phyloP scores from a whole-genome alignment of 2,797 vertebrate genomes.

The Sorex maritimensis region DNA sequence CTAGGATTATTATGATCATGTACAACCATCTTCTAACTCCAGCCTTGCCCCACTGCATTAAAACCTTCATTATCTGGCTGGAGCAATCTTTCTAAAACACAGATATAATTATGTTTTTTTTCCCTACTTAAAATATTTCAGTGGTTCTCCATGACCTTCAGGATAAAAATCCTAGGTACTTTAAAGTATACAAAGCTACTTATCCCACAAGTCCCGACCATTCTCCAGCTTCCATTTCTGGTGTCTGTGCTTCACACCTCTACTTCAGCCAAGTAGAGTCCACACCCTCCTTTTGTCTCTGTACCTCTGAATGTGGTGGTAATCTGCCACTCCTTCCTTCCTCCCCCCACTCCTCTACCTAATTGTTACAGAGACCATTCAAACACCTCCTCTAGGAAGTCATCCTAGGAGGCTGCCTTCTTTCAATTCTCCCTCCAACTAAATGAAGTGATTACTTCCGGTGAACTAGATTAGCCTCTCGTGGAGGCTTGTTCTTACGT shows the following conservation, averaged over 20 bases:
- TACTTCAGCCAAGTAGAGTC: background rate
- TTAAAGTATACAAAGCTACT: background rate
- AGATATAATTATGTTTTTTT: slow-evolving; percentile 35
- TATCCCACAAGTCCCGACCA: background rate
- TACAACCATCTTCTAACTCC: background rate
- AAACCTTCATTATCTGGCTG: background rate
- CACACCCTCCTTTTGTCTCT: background rate
- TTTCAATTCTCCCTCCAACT: background rate
- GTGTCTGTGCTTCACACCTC: background rate
- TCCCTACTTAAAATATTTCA: slow-evolving; percentile 50
- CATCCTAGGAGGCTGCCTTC: background rate
- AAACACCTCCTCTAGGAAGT: background rate
- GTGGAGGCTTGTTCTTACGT: background rate
- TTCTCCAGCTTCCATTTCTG: slow-evolving; percentile 12
- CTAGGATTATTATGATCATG: background rate
- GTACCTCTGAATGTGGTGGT: background rate
- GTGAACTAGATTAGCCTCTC: slow-evolving; percentile 24
- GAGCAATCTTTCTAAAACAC: slow-evolving; percentile 39
- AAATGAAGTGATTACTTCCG: slow-evolving; percentile 27
- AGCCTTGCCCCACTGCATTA: background rate
- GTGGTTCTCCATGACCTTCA: slow-evolving; percentile 9
- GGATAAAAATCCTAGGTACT: background rate
- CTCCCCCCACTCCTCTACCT: background rate
- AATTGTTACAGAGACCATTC: background rate
- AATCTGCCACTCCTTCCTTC: background rate